Conservation (phyloP, 1,140 invertebrate genomes). For the Aphelenchoides avenae region DNA sequence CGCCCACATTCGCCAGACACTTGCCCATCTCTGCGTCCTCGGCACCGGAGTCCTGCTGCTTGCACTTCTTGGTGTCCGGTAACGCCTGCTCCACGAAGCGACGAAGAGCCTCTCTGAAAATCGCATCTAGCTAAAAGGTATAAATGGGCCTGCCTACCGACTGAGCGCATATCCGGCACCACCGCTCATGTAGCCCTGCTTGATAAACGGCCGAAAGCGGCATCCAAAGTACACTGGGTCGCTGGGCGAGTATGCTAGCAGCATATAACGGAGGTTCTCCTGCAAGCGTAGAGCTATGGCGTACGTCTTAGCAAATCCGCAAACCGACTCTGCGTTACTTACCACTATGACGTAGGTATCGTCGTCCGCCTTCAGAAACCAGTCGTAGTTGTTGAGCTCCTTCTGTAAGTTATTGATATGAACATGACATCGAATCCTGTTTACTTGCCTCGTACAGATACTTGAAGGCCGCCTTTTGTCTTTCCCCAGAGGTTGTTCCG, state of each 20-base stretch:
- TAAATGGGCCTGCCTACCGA: no score
- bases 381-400: slow-evolving; percentile 54
- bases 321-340: no score
- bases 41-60: slow-evolving; percentile 70
- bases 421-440: slow-evolving; percentile 20
- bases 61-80: slow-evolving; percentile 68
- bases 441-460: slow-evolving; percentile 60
- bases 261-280: slow-evolving; percentile 47
- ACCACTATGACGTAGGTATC: slow-evolving; percentile 57
- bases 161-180: slow-evolving; percentile 64
- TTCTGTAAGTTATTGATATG: neutral
- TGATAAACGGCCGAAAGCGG: slow-evolving; percentile 28
- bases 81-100: slow-evolving; percentile 60
- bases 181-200: slow-evolving; percentile 75
- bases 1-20: slow-evolving; percentile 77
- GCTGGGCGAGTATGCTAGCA: slow-evolving; percentile 41
- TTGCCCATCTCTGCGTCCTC: slow-evolving; percentile 88
- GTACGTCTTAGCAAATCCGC: no score
- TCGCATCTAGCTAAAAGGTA: no score
- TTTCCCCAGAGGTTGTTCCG: slow-evolving; percentile 83
- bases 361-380: slow-evolving; percentile 60
- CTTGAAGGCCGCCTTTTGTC: slow-evolving; percentile 83
- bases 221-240: slow-evolving; percentile 58
- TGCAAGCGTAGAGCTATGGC: no score
- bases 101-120: slow-evolving; percentile 55